Conservation (phyloP, 2,113 vertebrate species). For the Eudyptes chrysolophus region DNA sequence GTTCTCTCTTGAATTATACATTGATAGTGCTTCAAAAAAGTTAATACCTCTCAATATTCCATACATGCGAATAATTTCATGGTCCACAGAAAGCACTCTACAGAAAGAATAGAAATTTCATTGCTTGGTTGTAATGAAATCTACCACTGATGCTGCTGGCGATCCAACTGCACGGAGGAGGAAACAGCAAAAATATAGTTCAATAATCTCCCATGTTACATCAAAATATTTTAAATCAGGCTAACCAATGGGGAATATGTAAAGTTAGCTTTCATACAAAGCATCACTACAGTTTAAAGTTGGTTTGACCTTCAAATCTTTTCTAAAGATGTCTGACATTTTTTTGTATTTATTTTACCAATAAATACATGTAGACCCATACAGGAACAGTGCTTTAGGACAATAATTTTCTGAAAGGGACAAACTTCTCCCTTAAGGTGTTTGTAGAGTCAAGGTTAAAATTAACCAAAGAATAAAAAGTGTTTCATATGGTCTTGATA, state of each 20-base stretch:
- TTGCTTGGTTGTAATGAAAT: slow-evolving; percentile 24
- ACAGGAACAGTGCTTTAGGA: background rate
- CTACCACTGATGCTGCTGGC: background rate
- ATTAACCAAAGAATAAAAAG: background rate
- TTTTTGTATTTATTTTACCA: background rate
- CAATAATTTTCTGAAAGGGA: background rate
- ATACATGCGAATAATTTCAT: slow-evolving; percentile 12
- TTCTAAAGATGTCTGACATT: background rate
- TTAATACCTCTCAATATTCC: slow-evolving; percentile 7
- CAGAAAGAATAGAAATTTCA: slow-evolving; percentile 21
- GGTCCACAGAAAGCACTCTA: slow-evolving; percentile 13
- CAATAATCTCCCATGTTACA: background rate
- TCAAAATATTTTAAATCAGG: background rate
- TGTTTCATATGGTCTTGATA: background rate
- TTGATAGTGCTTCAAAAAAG: background rate
- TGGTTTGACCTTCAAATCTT: background rate
- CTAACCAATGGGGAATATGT: background rate
- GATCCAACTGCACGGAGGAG: background rate
- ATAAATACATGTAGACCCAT: background rate
- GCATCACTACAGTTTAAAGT: background rate
- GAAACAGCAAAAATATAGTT: background rate
- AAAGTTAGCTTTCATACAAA: background rate
- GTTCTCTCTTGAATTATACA: background rate
- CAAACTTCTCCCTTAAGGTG: background rate
- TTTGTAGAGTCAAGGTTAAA: background rate